Conservation (phyloP, 2,888 invertebrate genomes). For the Oligia strigilis region DNA sequence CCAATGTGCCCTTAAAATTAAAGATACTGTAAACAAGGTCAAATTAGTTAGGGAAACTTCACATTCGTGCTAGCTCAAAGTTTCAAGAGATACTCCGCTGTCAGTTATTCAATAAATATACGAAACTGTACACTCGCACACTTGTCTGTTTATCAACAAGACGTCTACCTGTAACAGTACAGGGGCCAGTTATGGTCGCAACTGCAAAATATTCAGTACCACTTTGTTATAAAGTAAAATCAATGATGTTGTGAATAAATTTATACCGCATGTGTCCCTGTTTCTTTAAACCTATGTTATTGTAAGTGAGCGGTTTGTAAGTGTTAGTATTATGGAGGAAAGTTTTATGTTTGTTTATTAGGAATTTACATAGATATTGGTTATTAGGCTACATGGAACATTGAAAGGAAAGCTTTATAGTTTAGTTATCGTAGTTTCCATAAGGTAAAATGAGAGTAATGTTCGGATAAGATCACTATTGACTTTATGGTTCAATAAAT, state of each 20-base stretch:
- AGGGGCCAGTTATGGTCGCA: constrained; percentile 60
- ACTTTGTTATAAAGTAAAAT: constrained; percentile 70
- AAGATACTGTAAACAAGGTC: neutral
- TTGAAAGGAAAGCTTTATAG: constrained; percentile 11
- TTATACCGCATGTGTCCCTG: constrained; percentile 51
- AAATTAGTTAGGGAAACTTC: neutral
- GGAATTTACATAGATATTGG: constrained; percentile 19
- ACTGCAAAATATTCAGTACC: constrained; percentile 63
- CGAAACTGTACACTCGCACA: constrained; percentile 37
- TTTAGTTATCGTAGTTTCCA: neutral
- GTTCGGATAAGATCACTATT: neutral
- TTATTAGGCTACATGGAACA: neutral
- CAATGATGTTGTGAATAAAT: constrained; percentile 58
- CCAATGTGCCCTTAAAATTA: neutral
- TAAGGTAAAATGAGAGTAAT: neutral
- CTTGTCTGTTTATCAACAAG: constrained; percentile 54
- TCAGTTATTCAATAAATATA: constrained; percentile 35
- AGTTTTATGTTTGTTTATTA: constrained; percentile 12
- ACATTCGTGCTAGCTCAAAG: too few relatives aligned
- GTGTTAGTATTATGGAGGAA: constrained; percentile 2
- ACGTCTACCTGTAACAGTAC: constrained; percentile 61
- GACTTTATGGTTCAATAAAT: constrained; percentile 21
- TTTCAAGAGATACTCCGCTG: neutral
- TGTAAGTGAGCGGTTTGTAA: constrained; percentile 24
- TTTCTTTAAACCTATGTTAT: constrained; percentile 53